Evolutionary conservation across 2,797 vertebrate genomes (phyloP).

Genomic region (Bradypodion pumilum): DNA sequence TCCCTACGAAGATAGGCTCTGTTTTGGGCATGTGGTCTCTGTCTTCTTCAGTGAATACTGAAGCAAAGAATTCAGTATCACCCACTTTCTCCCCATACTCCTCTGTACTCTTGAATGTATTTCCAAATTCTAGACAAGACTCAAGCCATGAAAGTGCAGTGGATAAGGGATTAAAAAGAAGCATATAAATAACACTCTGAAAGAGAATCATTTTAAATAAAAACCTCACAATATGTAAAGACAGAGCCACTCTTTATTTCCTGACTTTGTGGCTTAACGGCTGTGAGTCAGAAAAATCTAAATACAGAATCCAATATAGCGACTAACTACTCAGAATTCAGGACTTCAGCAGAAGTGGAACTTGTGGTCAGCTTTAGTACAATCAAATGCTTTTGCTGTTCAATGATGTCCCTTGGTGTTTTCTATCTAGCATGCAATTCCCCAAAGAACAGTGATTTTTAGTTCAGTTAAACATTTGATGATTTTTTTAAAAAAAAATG

Average conservation of each 20-base stretch:
- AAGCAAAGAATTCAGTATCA: too few relatives aligned
- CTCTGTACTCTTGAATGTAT: constrained; percentile 13
- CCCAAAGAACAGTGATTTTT: constrained; percentile 74
- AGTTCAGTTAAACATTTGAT: constrained; percentile 72
- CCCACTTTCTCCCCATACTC: constrained; percentile 31
- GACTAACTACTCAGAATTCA: constrained; percentile 77
- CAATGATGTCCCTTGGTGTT: constrained; percentile 70
- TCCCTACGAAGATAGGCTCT: too few relatives aligned
- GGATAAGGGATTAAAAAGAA: constrained; percentile 70
- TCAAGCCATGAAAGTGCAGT: constrained; percentile 59
- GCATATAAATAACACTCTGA: constrained; percentile 72
- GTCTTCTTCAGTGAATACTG: too few relatives aligned
- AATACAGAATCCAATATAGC: constrained; percentile 73
- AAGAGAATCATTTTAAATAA: constrained; percentile 61
- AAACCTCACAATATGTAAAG: constrained; percentile 50
- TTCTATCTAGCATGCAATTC: constrained; percentile 67
- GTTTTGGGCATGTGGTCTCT: too few relatives aligned
- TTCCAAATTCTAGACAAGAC: constrained; percentile 58
- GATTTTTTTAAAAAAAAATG: constrained; percentile 75
- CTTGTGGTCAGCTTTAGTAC: constrained; percentile 76
- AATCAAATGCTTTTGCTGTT: constrained; percentile 76
- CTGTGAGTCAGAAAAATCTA: constrained; percentile 72
- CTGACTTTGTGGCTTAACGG: constrained; percentile 79
- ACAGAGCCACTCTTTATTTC: constrained; percentile 72
- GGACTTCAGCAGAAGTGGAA: constrained; percentile 78